Evolutionary conservation across 2,888 invertebrate genomes (phyloP).

Genomic region (Agriopis leucophaearia): DNA sequence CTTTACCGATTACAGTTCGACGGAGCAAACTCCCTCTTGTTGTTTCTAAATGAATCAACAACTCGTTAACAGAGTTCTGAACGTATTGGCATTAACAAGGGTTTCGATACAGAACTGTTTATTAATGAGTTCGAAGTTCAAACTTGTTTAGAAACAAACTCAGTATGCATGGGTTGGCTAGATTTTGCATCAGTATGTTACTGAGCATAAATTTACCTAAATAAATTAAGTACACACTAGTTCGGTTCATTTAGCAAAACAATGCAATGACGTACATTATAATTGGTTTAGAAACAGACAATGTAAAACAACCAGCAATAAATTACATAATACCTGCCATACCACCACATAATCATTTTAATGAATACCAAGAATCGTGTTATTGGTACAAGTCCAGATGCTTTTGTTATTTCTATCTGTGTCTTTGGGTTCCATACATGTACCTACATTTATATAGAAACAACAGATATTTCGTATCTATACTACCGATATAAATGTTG

Average conservation of each 20-base stretch:
- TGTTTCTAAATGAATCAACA: constrained; percentile 73
- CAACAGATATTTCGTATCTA: constrained; percentile 2
- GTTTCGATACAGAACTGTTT: constrained; percentile 36
- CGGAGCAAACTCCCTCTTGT: constrained; percentile 66
- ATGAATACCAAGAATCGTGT: constrained; percentile 35
- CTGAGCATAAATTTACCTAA: background rate
- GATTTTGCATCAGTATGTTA: constrained; percentile 10
- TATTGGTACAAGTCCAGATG: constrained; percentile 17
- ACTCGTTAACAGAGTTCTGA: constrained; percentile 54
- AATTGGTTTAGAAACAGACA: constrained; percentile 22
- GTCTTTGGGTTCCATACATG: no score
- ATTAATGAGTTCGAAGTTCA: constrained; percentile 28
- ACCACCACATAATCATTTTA: constrained; percentile 15
- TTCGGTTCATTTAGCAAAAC: constrained; percentile 9
- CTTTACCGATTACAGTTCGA: constrained; percentile 80
- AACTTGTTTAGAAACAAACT: constrained; percentile 16
- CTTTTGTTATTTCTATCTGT: constrained; percentile 12
- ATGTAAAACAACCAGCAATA: constrained; percentile 23
- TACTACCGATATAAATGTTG: background rate
- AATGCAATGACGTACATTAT: constrained; percentile 22
- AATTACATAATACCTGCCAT: constrained; percentile 36
- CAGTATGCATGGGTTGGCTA: constrained; percentile 2
- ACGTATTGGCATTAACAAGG: constrained; percentile 44
- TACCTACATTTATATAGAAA: background rate
- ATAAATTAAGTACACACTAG: background rate